Evolutionary conservation across 2,888 invertebrate species (phyloP).

Genomic region (Congeria kusceri): DNA sequence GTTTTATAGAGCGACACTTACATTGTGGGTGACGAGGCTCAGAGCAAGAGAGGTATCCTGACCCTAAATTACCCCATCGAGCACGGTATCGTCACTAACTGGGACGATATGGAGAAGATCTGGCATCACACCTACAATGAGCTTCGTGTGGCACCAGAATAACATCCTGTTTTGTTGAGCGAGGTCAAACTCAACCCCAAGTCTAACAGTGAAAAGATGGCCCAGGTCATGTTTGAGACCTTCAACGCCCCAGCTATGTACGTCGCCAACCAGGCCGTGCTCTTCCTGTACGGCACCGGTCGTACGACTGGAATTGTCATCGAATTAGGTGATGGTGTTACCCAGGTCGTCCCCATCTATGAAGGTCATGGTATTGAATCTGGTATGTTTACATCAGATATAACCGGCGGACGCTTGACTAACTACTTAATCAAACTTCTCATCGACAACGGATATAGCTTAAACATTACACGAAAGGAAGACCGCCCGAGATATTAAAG

Average conservation of each 20-base stretch:
- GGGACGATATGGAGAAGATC: neutral
- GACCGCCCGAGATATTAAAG: neutral
- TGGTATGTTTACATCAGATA: neutral
- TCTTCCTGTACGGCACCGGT: neutral
- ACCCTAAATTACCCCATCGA: slow-evolving; percentile 78
- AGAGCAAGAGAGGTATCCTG: slow-evolving; percentile 78
- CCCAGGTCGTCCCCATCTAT: slow-evolving; percentile 1
- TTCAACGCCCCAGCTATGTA: neutral
- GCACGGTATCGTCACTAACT: slow-evolving; percentile 65
- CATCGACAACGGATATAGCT: neutral
- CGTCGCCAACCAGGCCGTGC: neutral
- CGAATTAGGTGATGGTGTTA: neutral
- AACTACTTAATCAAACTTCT: neutral
- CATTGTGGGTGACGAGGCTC: slow-evolving; percentile 78
- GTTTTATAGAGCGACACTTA: too few relatives aligned
- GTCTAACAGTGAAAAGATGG: neutral
- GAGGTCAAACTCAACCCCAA: neutral
- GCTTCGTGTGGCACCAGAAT: neutral
- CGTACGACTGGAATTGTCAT: neutral
- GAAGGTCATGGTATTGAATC: neutral
- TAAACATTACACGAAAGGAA: neutral
- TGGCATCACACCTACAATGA: neutral
- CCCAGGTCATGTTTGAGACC: slow-evolving; percentile 3
- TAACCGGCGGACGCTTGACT: neutral
- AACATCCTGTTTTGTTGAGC: too few relatives aligned